A percentile compares a stretch with the other conserved stretches of the same genome.
Evolutionary conservation across 1,140 invertebrate species (phyloP).

Genomic region (Nasonia vitripennis): DNA sequence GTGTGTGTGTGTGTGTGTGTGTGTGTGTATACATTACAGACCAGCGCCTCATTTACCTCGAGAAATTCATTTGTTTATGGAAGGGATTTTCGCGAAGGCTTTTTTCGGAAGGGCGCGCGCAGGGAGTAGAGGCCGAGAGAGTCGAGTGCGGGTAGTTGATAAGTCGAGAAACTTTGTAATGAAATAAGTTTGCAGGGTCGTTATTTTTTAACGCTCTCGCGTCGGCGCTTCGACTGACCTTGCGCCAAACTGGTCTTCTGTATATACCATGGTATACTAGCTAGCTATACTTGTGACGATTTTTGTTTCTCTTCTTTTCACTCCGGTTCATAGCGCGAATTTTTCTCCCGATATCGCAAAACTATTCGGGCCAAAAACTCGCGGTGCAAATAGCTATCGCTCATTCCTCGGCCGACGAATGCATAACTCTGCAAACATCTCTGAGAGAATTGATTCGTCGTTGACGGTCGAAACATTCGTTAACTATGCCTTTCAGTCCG

Average conservation of each 20-base stretch:
- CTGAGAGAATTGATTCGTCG: not conserved
- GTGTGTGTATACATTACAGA: too few species aligned
- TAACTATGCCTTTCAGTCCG: not conserved
- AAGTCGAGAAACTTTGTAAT: slow-evolving; percentile 29
- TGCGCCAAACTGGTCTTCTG: not conserved
- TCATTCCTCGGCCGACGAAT: not conserved
- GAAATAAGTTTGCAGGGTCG: slow-evolving; percentile 3
- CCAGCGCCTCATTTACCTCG: not conserved
- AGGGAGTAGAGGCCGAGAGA: not conserved
- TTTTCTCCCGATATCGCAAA: not conserved
- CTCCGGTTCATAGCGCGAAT: not conserved
- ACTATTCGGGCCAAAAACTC: not conserved
- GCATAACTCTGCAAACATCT: not conserved
- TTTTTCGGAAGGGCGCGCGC: not conserved
- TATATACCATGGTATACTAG: too few species aligned
- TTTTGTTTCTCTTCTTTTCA: not conserved
- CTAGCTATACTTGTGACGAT: not conserved
- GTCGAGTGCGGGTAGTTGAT: not conserved
- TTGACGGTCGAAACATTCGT: not conserved
- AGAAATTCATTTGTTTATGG: slow-evolving; percentile 34
- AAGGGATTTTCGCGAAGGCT: not conserved
- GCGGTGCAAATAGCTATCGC: not conserved
- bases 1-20: not conserved
- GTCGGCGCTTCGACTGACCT: not conserved
- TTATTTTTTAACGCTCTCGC: not conserved